Percentiles rank a stretch among this genome's conserved stretches.
These are phyloP conservation scores for Solenopsis invicta DNA, from an alignment of 1,140 invertebrate species.

Conservation along the genomic window DNA sequence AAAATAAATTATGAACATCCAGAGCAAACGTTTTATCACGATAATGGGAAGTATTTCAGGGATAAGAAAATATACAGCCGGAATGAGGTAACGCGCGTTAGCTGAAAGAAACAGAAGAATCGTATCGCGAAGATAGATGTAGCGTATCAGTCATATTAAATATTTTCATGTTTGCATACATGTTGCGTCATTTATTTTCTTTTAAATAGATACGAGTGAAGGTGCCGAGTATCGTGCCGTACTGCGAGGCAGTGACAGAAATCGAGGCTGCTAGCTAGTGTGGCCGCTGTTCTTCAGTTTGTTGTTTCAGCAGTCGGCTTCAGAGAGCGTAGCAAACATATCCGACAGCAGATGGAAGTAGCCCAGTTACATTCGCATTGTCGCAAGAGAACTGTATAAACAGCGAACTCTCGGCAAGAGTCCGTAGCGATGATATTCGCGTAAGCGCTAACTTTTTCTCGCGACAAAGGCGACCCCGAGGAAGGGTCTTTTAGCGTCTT, in stretches of 20 bases:
- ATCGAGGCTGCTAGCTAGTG: conserved; percentile 63
- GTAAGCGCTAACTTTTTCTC: conserved; percentile 60
- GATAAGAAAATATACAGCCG: conserved; percentile 14
- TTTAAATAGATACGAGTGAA: conserved; percentile 68
- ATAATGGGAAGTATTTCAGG: background rate
- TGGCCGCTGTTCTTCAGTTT: conserved; percentile 73
- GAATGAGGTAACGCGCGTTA: background rate
- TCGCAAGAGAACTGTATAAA: conserved; percentile 72
- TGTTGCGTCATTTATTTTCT: conserved; percentile 45
- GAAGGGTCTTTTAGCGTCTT: background rate
- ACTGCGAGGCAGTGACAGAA: conserved; percentile 65
- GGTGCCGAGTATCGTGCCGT: conserved; percentile 55
- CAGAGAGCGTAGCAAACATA: conserved; percentile 75
- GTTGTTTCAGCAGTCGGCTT: conserved; percentile 75
- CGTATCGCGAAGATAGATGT: conserved; percentile 34
- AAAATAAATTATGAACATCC: background rate
- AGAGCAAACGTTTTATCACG: conserved; percentile 12
- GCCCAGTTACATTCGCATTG: conserved; percentile 75
- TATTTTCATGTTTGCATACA: conserved; percentile 69
- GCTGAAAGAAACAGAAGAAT: conserved; percentile 21
- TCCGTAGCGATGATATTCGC: conserved; percentile 53
- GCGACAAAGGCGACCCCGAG: conserved; percentile 19
- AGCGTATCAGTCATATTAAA: conserved; percentile 62
- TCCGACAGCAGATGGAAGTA: conserved; percentile 77
- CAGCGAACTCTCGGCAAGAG: conserved; percentile 40